phyloP scores from a whole-genome alignment of 2,888 invertebrate genomes.

The Lissocephala sabroskyi region DNA sequence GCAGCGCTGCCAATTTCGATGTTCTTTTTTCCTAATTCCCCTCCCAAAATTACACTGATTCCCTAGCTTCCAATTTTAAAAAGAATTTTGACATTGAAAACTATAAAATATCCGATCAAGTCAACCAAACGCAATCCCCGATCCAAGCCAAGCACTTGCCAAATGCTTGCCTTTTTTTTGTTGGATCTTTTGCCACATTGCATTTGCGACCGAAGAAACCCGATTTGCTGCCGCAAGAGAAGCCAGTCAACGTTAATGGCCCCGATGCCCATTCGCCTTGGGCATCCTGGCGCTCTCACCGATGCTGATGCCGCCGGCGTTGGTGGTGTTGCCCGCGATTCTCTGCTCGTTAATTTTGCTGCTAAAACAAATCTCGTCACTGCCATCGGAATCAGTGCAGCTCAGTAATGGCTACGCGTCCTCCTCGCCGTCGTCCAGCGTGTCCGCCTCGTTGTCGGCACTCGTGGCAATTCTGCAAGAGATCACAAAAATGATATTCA shows the following conservation, averaged over 20 bases:
- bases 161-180: constrained; percentile 8
- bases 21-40: too few relatives aligned
- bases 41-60: constrained; percentile 48
- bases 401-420: constrained; percentile 73
- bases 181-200: too few relatives aligned
- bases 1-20: too few relatives aligned
- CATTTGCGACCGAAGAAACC: constrained; percentile 14
- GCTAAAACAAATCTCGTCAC: constrained; percentile 64
- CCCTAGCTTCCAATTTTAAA: constrained; percentile 22
- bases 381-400: constrained; percentile 69
- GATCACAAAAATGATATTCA: too few relatives aligned
- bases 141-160: constrained; percentile 1
- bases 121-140: constrained; percentile 20
- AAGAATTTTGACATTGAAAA: constrained; percentile 10
- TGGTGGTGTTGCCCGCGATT: constrained; percentile 40
- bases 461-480: constrained; percentile 63
- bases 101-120: constrained; percentile 23
- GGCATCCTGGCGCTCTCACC: constrained; percentile 18
- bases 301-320: constrained; percentile 49
- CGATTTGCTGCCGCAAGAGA: constrained; percentile 24
- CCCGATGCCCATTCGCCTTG: constrained; percentile 24
- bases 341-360: too few relatives aligned
- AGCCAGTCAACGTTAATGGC: constrained; percentile 52
- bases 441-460: constrained; percentile 50
- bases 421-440: constrained; percentile 59